Evolutionary conservation across 2,888 invertebrate genomes (phyloP).

Genomic region (Sclerodermus sp.): DNA sequence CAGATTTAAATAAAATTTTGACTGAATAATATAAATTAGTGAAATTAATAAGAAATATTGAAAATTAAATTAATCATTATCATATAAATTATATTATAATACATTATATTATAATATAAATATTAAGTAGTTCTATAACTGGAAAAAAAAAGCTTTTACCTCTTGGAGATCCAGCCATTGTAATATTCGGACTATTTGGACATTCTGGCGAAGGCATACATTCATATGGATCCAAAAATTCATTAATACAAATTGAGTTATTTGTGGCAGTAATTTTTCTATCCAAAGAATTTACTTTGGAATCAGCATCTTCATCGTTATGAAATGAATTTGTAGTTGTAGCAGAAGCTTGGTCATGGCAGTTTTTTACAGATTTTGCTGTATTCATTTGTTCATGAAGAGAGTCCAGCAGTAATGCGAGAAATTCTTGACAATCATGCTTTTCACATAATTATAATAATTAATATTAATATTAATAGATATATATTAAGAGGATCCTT

Average conservation of each 20-base stretch:
- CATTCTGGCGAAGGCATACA: constrained; percentile 45
- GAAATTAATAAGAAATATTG: too few relatives aligned
- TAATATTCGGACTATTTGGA: constrained; percentile 50
- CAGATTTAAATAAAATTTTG: too few relatives aligned
- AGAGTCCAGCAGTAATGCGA: constrained; percentile 65
- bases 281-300: constrained; percentile 32
- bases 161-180: constrained; percentile 52
- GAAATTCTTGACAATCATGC: constrained; percentile 71
- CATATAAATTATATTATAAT: too few relatives aligned
- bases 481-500: too few relatives aligned
- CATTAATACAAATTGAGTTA: constrained; percentile 33
- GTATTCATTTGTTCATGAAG: constrained; percentile 65
- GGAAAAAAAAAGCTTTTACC: constrained; percentile 33
- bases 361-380: constrained; percentile 48
- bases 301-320: constrained; percentile 38
- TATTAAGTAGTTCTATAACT: background rate
- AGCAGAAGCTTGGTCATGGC: constrained; percentile 40
- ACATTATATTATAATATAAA: too few relatives aligned
- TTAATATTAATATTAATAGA: too few relatives aligned
- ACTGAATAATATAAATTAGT: too few relatives aligned
- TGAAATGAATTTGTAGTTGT: constrained; percentile 48
- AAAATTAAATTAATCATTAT: background rate
- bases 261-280: constrained; percentile 36
- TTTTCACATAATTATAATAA: constrained; percentile 38
- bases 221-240: constrained; percentile 45